Evolutionary conservation across 2,888 invertebrate species (phyloP), one percentile per base, ranked within the genome.

Genomic region (Agonopterix subpropinquella): DNA sequence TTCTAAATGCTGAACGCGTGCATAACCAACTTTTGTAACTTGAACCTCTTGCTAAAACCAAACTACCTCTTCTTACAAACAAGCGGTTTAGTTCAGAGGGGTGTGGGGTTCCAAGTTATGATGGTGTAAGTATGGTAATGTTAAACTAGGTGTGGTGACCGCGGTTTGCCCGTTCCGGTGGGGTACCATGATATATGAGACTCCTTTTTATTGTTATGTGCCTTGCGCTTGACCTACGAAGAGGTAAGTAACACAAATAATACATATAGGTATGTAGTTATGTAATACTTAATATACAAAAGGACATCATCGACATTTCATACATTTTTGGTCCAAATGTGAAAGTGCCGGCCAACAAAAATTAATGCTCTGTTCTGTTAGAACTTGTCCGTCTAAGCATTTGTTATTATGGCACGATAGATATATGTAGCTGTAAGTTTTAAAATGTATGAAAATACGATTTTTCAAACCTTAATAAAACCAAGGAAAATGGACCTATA

Each of bases 151-250:
- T 73, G 71, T 65, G 72, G 73, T 74, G 73, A 66, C 71, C 73
- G 77, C 70, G 73, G 75, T 73, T 67, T 64, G 67, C 44, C 58
- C 82, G 83, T 84, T 84, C 83, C 83, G 83, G 82, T 81, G 76
- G 70, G 69, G 67, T 70, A 57, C 62, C 70, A 59, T 72, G 83
- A 80, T 64, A 84, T 72, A 79, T 67, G 83, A 79, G 67, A 71
- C 64, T 69, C 67, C 69, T 71, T 68, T 64, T 65, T 70, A 67
- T 73, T 62, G 61, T 69, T 52, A 55, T 11, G 49, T 53, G 54
- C 52, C 55, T 52, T 62, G 70, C 61, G 70, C 72, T 75, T 78
- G 78, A 79, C 78, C 77, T 73, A 73, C 65, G 74, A 56, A 64
- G 53, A 53, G 47, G 53, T 47, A 49, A 51, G 39, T 39, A 39